Conservation (phyloP, 2,113 vertebrate species). For the Kryptolebias marmoratus region DNA sequence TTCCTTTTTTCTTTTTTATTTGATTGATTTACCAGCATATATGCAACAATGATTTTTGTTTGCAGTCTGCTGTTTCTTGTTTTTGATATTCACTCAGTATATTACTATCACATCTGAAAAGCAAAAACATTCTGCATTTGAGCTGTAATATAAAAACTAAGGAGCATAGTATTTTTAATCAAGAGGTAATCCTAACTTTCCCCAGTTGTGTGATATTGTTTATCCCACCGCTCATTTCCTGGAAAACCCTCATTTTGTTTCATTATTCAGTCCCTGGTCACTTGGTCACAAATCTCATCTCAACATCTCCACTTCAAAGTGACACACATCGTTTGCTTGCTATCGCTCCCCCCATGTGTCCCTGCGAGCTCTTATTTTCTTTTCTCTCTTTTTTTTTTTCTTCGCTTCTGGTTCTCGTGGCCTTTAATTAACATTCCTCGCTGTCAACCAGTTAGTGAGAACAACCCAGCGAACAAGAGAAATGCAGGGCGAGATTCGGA, state of each 20-base stretch:
- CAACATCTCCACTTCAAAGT: conserved; percentile 3
- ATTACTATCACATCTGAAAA: too few relatives aligned
- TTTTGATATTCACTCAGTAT: too few relatives aligned
- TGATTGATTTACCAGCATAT: too few relatives aligned
- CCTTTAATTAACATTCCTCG: conserved; percentile 81
- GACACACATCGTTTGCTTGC: conserved; percentile 5
- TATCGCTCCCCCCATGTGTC: conserved; percentile 15
- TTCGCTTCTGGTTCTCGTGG: conserved; percentile 44
- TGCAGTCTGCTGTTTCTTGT: too few relatives aligned
- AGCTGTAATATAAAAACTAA: not conserved
- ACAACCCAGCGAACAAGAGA: conserved; percentile 57
- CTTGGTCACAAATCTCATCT: conserved; percentile 32
- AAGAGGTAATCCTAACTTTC: not conserved
- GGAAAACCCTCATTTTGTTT: not conserved
- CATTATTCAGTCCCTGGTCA: conserved; percentile 13
- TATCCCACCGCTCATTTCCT: not conserved
- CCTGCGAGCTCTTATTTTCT: conserved; percentile 22
- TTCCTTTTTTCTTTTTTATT: too few relatives aligned
- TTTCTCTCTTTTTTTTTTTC: not conserved
- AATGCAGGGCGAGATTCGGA: conserved; percentile 36
- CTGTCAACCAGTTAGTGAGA: conserved; percentile 61
- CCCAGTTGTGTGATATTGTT: not conserved
- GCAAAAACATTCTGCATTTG: not conserved
- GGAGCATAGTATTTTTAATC: not conserved
- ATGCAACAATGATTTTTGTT: too few relatives aligned